Evolutionary conservation across 2,888 invertebrate genomes (phyloP).

Genomic region (Ischnura elegans): DNA sequence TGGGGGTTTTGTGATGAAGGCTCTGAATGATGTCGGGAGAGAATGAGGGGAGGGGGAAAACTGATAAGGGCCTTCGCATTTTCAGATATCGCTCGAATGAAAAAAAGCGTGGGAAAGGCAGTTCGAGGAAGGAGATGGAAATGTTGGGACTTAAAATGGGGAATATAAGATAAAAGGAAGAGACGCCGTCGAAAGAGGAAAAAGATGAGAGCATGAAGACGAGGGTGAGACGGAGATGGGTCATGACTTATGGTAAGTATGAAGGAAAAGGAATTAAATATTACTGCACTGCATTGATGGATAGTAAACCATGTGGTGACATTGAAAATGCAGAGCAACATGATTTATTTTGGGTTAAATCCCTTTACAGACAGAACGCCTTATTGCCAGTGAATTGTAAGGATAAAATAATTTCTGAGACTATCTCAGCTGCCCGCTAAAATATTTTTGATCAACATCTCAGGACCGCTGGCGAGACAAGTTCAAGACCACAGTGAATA

Average conservation of each 20-base stretch:
- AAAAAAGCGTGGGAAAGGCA: slow-evolving; percentile 2
- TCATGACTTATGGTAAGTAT: too few relatives aligned
- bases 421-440: too few relatives aligned
- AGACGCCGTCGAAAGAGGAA: not conserved
- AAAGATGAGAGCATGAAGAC: not conserved
- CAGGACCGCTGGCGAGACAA: too few relatives aligned
- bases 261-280: not conserved
- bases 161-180: not conserved
- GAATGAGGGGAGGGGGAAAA: not conserved
- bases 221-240: not conserved
- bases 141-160: not conserved
- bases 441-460: too few relatives aligned
- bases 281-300: too few relatives aligned
- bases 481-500: too few relatives aligned
- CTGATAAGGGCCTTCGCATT: slow-evolving; percentile 7
- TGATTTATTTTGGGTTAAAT: too few relatives aligned
- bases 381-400: too few relatives aligned
- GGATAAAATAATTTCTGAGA: too few relatives aligned
- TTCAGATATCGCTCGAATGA: slow-evolving; percentile 42
- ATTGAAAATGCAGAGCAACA: too few relatives aligned
- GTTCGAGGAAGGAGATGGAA: not conserved
- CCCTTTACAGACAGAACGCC: too few relatives aligned
- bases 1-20: not conserved
- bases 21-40: not conserved
- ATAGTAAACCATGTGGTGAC: too few relatives aligned